Evolutionary conservation across 2,888 invertebrate genomes (phyloP), one percentile per base, ranked within the genome.

Genomic region (Masnerella sp.): DNA sequence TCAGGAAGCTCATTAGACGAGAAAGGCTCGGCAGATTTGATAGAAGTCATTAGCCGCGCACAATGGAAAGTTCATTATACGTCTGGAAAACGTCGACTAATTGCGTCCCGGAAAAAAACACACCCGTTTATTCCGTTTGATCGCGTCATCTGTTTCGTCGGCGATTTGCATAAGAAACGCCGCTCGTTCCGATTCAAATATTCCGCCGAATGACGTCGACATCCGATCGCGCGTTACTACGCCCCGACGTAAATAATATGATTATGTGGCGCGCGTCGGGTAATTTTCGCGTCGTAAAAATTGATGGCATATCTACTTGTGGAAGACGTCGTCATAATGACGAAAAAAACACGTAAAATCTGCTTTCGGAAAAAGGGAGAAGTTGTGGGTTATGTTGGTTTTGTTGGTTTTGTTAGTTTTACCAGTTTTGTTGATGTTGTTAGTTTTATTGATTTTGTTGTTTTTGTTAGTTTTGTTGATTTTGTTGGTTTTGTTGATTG

Each of bases 51-150:
- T 54, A 52, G 64, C 14, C 0, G 28, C 1, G 28, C 17, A 64
- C 61, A 64, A 52, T 64, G 30, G 62, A 34, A 64, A 64, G 43
- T 64, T 49, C 49, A 61, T 61, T 61, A 49, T 14, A 36, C 59
- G 8, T 36, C 25, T 47, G 3, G 14, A 58, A 58, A 58, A 42
- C 17, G 15, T 28, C 17, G 40, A 17, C 17, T 40, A 40, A 40
- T 40, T 40, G 40, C 40, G 3, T 15, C 15, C 17, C 15, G 40
- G 12, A 17, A 40, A 40, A 40, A 40, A 40, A 40, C 40, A 40
- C 40, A 17, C 17, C 45, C 36, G 20, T 36, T 47, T 30, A 47
- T 47, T 47, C 30, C 30, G 30, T 47, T 15, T 30, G 40, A 40
- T 40, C 30, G 30, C 30, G 14, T 5, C 30, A 22, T 47, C 47